These are phyloP conservation scores for Oegoconia quadripuncta DNA, from an alignment of 2,888 invertebrate genomes.

Conservation along the genomic window DNA sequence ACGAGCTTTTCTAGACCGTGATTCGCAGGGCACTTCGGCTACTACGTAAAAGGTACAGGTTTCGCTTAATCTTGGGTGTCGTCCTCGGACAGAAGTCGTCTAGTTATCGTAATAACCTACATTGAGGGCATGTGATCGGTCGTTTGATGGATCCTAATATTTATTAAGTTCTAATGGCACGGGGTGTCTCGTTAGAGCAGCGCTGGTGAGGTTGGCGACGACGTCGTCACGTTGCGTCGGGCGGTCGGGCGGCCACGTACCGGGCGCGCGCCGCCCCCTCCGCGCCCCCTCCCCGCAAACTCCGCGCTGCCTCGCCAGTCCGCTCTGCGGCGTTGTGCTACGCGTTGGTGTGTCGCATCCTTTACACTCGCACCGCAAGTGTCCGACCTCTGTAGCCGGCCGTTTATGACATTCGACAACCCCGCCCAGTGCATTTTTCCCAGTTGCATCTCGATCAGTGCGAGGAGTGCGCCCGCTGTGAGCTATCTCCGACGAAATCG, in stretches of 20 bases:
- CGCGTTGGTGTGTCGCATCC: conserved; percentile 46
- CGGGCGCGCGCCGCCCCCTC: conserved; percentile 25
- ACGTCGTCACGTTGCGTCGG: conserved; percentile 55
- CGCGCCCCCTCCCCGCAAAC: conserved; percentile 26
- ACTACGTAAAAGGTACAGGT: too few relatives aligned
- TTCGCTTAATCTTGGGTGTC: too few relatives aligned
- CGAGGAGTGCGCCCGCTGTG: conserved; percentile 58
- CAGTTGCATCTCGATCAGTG: conserved; percentile 67
- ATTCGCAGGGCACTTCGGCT: too few relatives aligned
- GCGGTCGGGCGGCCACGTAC: conserved; percentile 52
- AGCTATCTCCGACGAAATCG: conserved; percentile 47
- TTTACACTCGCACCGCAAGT: conserved; percentile 51
- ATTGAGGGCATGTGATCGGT: too few relatives aligned
- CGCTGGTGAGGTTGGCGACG: conserved; percentile 40
- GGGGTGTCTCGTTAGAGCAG: too few relatives aligned
- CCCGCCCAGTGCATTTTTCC: conserved; percentile 75
- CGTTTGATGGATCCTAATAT: too few relatives aligned
- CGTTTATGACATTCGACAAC: conserved; percentile 75
- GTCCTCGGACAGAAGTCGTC: too few relatives aligned
- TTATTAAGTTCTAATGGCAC: too few relatives aligned
- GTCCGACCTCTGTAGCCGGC: conserved; percentile 72
- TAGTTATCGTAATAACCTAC: too few relatives aligned
- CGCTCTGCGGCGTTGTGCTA: conserved; percentile 60
- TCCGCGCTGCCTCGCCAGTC: conserved; percentile 41
- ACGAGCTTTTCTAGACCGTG: too few relatives aligned